Base-by-base conservation (phyloP, 2,797 vertebrate genomes). In the Staurois parvus region DNA sequence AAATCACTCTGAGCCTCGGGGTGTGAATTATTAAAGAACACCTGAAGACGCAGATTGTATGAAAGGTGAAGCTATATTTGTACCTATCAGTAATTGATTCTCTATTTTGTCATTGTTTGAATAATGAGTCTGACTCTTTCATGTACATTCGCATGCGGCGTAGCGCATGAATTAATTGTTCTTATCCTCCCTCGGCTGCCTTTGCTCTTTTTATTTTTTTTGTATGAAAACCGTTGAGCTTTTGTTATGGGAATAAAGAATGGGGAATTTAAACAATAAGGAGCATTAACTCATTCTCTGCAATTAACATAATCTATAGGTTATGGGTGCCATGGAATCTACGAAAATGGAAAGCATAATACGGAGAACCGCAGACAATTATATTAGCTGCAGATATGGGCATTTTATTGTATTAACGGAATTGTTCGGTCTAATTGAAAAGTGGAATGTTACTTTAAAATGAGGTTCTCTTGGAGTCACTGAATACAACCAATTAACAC, bases 261-360 rank as follows among this genome's bases (percentile, higher is more conserved):
- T 17, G n/a, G 34, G 26, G 37, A 17, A 10, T 62, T 72, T 79
- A 21, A 48, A 59, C 48, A 81, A 81, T 72, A 37, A 32, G 40
- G 42, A 48, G n/a, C 24, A 45, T 59, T 81, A 56, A 28, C 32
- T 17, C 45, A 59, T 12, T 81, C 30, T 8, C 30, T 19, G 68
- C 68, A 62, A 81, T 81, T 81, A 81, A 37, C 79, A 21, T 21
- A 59, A 81, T 81, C 79, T 81, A 81, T 81, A 81, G 68, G 68
- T 81, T 72, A 59, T 32, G 56, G 32, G 28, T 28, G 68, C 70
- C 26, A 28, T 19, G 19, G 30, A 52, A 9, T 8, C 24, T 64
- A 64, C 2, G 11, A 48, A 67, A 29, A 12, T 17, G 32, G 42
- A 72, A 15, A 69, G 67, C 9, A 11, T 4, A 24, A 59, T 59